phyloP scores from a whole-genome alignment of 2,888 invertebrate species.

The Torymus texanus region DNA sequence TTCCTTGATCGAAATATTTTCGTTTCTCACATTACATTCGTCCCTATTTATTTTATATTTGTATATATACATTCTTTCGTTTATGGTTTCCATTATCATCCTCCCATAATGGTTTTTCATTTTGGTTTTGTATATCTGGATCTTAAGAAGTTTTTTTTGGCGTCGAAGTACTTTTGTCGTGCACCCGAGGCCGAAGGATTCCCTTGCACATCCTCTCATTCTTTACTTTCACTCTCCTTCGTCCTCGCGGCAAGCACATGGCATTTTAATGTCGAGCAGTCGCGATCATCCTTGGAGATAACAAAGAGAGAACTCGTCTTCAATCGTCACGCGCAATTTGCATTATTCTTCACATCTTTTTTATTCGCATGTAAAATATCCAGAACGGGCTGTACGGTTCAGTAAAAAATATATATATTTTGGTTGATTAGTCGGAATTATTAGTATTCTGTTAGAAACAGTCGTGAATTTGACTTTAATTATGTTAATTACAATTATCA shows the following conservation, averaged over 20 bases:
- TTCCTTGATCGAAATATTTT: slow-evolving; percentile 26
- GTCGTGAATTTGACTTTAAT: slow-evolving; percentile 20
- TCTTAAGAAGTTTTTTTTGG: slow-evolving; percentile 56
- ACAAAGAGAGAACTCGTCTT: slow-evolving; percentile 4
- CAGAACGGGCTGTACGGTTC: slow-evolving; percentile 75
- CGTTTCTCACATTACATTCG: slow-evolving; percentile 38
- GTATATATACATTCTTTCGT: slow-evolving; percentile 13
- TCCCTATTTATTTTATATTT: slow-evolving; percentile 30
- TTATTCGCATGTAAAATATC: slow-evolving; percentile 65
- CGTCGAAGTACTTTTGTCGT: slow-evolving; percentile 24
- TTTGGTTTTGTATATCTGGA: slow-evolving; percentile 52
- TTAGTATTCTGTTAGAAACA: slow-evolving; percentile 3
- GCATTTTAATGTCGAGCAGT: slow-evolving; percentile 37
- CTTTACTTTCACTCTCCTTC: slow-evolving; percentile 46
- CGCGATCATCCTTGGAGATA: slow-evolving; percentile 44
- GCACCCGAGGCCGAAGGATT: slow-evolving; percentile 55
- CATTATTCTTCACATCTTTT: slow-evolving; percentile 47
- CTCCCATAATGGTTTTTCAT: slow-evolving; percentile 25
- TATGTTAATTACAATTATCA: slow-evolving; percentile 20
- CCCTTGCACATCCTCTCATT: slow-evolving; percentile 48
- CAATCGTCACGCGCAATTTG: slow-evolving; percentile 37
- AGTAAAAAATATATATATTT: slow-evolving; percentile 59
- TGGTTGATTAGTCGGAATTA: slow-evolving; percentile 28
- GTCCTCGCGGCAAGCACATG: slow-evolving; percentile 50
- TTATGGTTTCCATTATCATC: slow-evolving; percentile 35